Conservation (phyloP, 2,113 vertebrate species). For the Hystrix cristata region DNA sequence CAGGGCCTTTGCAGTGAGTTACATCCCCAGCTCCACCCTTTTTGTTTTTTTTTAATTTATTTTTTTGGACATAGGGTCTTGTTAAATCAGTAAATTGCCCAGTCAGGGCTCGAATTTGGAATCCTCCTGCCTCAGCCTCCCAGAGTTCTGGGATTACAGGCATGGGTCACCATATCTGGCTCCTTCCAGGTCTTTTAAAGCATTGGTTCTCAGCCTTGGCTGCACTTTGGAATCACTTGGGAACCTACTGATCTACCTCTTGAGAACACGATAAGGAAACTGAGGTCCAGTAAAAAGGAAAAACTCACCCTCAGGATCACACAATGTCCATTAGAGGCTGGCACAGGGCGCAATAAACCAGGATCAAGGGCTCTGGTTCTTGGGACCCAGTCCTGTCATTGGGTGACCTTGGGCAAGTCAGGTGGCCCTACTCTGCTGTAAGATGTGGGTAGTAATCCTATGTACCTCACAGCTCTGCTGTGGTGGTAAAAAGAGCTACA, state of each 20-base stretch:
- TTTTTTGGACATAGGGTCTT: neutral
- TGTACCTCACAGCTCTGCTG: neutral
- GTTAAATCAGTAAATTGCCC: neutral
- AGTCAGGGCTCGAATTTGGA: neutral
- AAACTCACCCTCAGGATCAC: neutral
- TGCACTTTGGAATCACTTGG: neutral
- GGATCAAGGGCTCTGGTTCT: neutral
- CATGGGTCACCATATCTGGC: neutral
- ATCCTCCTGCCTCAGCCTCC: neutral
- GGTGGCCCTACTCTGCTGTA: neutral
- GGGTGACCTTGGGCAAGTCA: slow-evolving; percentile 52
- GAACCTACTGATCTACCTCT: neutral
- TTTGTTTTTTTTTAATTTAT: neutral
- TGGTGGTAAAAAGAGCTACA: neutral
- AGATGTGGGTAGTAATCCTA: neutral
- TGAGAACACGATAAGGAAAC: neutral
- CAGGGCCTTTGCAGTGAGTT: neutral
- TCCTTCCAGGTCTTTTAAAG: neutral
- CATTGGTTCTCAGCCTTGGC: too few species aligned
- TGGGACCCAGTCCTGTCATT: neutral
- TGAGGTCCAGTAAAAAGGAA: slow-evolving; percentile 11
- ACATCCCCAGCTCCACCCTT: neutral
- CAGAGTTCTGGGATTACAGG: neutral
- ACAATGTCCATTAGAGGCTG: neutral
- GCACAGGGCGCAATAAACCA: neutral